Conservation (phyloP, 2,888 invertebrate species). For the Hanleya hanleyi region DNA sequence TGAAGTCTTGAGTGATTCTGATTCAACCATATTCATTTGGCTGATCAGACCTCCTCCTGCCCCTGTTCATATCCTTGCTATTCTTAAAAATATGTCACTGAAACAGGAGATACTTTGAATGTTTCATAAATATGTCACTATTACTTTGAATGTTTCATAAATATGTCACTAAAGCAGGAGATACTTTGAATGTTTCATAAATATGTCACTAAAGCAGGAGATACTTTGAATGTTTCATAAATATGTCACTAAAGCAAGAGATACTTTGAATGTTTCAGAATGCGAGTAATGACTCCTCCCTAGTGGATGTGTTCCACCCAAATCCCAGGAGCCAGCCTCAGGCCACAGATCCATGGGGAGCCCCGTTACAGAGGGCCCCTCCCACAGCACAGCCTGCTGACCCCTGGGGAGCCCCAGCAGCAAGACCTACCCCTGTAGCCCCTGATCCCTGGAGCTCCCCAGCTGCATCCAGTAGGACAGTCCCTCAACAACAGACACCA, state of each 20-base stretch:
- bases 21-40: too few species aligned
- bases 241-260: neutral
- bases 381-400: constrained; percentile 29
- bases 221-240: neutral
- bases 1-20: too few species aligned
- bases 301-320: constrained; percentile 4
- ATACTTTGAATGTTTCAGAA: neutral
- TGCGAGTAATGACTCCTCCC: neutral
- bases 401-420: constrained; percentile 58
- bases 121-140: too few species aligned
- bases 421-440: constrained; percentile 37
- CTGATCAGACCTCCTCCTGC: too few species aligned
- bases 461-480: constrained; percentile 36
- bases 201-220: neutral
- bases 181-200: neutral
- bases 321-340: constrained; percentile 3
- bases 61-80: too few species aligned
- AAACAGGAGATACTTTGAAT: too few species aligned
- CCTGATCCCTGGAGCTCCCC: constrained; percentile 40
- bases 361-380: constrained; percentile 30
- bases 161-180: too few species aligned
- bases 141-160: too few species aligned
- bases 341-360: constrained; percentile 52
- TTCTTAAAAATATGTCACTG: too few species aligned
- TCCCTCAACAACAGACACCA: constrained; percentile 34